Percentiles rank a stretch among this genome's conserved stretches.
These are phyloP conservation scores for Mimumesa dahlbomi DNA, from an alignment of 2,888 invertebrate species.

Conservation along the genomic window DNA sequence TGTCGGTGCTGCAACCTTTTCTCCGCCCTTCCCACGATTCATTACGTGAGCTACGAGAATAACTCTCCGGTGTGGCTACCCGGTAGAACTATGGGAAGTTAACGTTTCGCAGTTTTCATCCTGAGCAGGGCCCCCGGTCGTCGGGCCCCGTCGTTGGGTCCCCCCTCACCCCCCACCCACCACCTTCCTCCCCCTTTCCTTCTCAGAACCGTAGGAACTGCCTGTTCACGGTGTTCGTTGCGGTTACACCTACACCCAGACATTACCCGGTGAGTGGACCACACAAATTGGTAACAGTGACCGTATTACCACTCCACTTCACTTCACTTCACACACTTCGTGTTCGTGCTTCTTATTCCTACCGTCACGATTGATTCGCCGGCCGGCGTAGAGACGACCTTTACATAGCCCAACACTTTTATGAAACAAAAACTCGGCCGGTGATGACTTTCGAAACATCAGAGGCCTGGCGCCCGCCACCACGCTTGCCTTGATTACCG, in stretches of 20 bases:
- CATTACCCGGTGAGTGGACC: constrained; percentile 54
- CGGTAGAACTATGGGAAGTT: too few species aligned
- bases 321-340: background rate
- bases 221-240: constrained; percentile 71
- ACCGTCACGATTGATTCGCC: constrained; percentile 23
- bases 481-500: constrained; percentile 11
- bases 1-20: constrained; percentile 13
- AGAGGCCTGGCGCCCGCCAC: constrained; percentile 70
- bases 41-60: constrained; percentile 20
- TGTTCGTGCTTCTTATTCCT: constrained; percentile 51
- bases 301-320: constrained; percentile 30
- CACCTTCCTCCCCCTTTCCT: constrained; percentile 60
- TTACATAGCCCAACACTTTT: constrained; percentile 70
- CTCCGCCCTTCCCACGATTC: constrained; percentile 38
- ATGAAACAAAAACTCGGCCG: constrained; percentile 65
- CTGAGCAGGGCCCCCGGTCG: too few species aligned
- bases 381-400: constrained; percentile 66
- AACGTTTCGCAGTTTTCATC: too few species aligned
- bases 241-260: constrained; percentile 70
- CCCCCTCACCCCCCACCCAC: too few species aligned
- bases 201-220: constrained; percentile 70
- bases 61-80: too few species aligned
- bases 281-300: constrained; percentile 61
- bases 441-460: constrained; percentile 72
- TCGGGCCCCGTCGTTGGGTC: too few species aligned